A percentile compares a stretch with the other conserved stretches of the same genome.
Conservation (phyloP, 1,140 invertebrate genomes). For the Drosophila saltans region DNA sequence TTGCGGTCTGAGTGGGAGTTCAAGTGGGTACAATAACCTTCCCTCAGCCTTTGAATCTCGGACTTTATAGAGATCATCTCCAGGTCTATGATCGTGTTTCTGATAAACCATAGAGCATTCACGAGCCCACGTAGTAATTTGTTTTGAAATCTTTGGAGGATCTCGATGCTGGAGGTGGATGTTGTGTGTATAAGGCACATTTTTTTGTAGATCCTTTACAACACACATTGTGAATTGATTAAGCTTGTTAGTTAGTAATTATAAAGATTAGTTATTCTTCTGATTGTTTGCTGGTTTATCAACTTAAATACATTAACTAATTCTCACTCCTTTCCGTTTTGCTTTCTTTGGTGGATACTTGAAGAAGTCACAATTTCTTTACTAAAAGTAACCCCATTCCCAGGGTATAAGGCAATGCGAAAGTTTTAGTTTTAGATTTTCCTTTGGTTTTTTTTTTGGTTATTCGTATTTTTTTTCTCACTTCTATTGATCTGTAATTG, state of each 20-base stretch:
- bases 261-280: background rate
- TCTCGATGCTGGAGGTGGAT: too few relatives aligned
- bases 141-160: too few relatives aligned
- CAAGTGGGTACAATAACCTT: too few relatives aligned
- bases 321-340: background rate
- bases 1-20: too few relatives aligned
- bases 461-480: constrained; percentile 38
- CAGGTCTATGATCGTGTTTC: too few relatives aligned
- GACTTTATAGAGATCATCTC: too few relatives aligned
- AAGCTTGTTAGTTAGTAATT: background rate
- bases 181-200: too few relatives aligned
- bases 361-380: background rate
- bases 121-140: too few relatives aligned
- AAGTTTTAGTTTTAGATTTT: constrained; percentile 13
- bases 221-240: background rate
- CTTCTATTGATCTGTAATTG: constrained; percentile 73
- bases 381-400: constrained; percentile 57
- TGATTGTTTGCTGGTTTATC: background rate
- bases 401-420: constrained; percentile 46
- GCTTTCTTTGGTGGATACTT: background rate
- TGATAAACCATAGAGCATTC: too few relatives aligned
- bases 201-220: too few relatives aligned
- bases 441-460: background rate
- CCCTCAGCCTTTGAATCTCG: too few relatives aligned
- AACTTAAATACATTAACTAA: background rate